Percentiles rank a stretch among this genome's conserved stretches.
These are phyloP conservation scores for Melanostoma mellinum DNA, from an alignment of 2,888 invertebrate species.

Conservation along the genomic window DNA sequence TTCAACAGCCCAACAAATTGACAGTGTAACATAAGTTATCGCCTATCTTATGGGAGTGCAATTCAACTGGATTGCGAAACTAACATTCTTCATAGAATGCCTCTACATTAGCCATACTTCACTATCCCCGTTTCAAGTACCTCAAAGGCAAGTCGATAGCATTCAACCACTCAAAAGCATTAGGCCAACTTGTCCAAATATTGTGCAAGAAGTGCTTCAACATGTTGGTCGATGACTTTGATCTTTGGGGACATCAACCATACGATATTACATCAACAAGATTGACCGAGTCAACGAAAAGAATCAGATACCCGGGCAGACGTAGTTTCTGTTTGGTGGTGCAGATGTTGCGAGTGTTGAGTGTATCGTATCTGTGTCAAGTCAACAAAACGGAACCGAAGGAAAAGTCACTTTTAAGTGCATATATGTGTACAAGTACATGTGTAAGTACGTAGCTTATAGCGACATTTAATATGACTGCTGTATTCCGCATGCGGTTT, in stretches of 20 bases:
- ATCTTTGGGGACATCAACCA: constrained; percentile 61
- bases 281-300: constrained; percentile 7
- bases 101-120: background rate
- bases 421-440: background rate
- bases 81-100: too few species aligned
- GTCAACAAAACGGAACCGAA: constrained; percentile 31
- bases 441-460: too few species aligned
- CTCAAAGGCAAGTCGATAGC: background rate
- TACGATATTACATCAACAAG: constrained; percentile 9
- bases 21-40: too few species aligned
- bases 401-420: constrained; percentile 21
- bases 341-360: constrained; percentile 11
- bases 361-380: constrained; percentile 46
- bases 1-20: too few species aligned
- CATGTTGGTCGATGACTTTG: constrained; percentile 62
- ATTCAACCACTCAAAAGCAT: constrained; percentile 2
- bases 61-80: too few species aligned
- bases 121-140: background rate
- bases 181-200: constrained; percentile 29
- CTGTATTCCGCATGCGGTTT: constrained; percentile 34
- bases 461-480: background rate
- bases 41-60: too few species aligned
- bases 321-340: background rate
- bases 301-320: constrained; percentile 9
- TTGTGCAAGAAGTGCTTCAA: constrained; percentile 60